Evolutionary conservation across 1,140 invertebrate species (phyloP).

Genomic region (Drosophila melanica): DNA sequence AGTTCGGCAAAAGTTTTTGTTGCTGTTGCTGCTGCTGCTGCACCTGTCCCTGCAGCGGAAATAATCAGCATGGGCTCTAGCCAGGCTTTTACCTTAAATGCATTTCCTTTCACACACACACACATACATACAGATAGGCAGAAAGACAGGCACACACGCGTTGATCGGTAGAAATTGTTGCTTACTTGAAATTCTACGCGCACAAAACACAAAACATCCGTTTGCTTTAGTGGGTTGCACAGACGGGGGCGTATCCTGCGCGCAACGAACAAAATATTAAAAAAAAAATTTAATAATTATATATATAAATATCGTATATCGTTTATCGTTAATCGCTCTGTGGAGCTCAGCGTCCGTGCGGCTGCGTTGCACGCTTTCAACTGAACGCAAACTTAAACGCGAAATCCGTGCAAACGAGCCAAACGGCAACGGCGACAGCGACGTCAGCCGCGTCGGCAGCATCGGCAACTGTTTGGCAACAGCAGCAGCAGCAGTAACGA

Average conservation of each 20-base stretch:
- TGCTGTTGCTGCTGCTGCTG: conserved; percentile 19
- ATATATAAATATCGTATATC: conserved; percentile 9
- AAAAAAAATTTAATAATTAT: conserved; percentile 16
- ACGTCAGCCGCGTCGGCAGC: conserved; percentile 7
- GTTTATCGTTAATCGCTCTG: conserved; percentile 30
- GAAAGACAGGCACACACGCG: neutral
- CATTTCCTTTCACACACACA: conserved; percentile 30
- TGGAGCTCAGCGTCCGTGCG: conserved; percentile 65
- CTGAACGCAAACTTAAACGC: conserved; percentile 67
- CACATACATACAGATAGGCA: neutral
- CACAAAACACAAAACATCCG: conserved; percentile 18
- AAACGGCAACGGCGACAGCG: conserved; percentile 9
- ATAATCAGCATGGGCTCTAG: conserved; percentile 9
- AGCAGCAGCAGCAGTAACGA: conserved; percentile 13
- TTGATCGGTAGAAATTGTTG: conserved; percentile 22
- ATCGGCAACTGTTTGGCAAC: conserved; percentile 48
- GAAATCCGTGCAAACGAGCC: conserved; percentile 62
- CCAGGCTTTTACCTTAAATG: conserved; percentile 35
- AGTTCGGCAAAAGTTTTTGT: conserved; percentile 31
- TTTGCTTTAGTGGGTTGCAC: conserved; percentile 1
- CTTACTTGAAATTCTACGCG: conserved; percentile 41
- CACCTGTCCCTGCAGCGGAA: conserved; percentile 24
- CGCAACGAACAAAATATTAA: conserved; percentile 2
- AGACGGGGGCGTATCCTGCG: conserved; percentile 27
- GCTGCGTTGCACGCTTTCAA: conserved; percentile 80